Evolutionary conservation across 2,888 invertebrate species (phyloP).

Genomic region (Tridacna gigas): DNA sequence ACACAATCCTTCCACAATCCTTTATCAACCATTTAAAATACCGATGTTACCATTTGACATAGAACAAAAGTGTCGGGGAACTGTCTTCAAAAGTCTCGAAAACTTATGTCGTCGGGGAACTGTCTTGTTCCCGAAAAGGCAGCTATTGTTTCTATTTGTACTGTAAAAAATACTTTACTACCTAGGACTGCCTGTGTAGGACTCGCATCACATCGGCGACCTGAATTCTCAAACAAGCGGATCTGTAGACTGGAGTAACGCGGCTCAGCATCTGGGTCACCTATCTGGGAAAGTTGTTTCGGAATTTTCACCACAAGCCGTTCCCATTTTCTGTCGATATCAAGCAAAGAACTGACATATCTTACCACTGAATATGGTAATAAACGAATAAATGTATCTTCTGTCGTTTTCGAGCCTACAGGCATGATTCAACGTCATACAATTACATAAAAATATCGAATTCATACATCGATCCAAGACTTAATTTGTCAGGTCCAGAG

Average conservation of each 20-base stretch:
- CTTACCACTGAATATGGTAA: slow-evolving; percentile 69
- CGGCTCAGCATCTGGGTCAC: slow-evolving; percentile 48
- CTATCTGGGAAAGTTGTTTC: slow-evolving; percentile 59
- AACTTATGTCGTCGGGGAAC: no score
- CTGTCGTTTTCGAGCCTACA: slow-evolving; percentile 27
- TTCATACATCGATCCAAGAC: no score
- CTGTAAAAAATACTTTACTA: not conserved
- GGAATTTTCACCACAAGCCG: slow-evolving; percentile 70
- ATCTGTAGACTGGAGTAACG: slow-evolving; percentile 64
- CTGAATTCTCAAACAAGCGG: slow-evolving; percentile 62
- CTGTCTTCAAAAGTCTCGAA: no score
- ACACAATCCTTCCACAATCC: no score
- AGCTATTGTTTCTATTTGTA: not conserved
- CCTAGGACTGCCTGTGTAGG: slow-evolving; percentile 63
- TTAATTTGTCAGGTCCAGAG: not conserved
- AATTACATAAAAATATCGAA: no score
- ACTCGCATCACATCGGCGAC: slow-evolving; percentile 61
- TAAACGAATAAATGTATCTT: slow-evolving; percentile 70
- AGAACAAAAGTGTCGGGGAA: no score
- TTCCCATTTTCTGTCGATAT: slow-evolving; percentile 74
- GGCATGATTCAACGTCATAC: not conserved
- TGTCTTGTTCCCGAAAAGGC: no score
- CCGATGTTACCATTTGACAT: no score
- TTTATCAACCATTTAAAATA: no score
- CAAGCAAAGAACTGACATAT: slow-evolving; percentile 66